These are phyloP conservation scores for Dasypogon diadema DNA, from an alignment of 2,888 invertebrate genomes.

Conservation along the genomic window DNA sequence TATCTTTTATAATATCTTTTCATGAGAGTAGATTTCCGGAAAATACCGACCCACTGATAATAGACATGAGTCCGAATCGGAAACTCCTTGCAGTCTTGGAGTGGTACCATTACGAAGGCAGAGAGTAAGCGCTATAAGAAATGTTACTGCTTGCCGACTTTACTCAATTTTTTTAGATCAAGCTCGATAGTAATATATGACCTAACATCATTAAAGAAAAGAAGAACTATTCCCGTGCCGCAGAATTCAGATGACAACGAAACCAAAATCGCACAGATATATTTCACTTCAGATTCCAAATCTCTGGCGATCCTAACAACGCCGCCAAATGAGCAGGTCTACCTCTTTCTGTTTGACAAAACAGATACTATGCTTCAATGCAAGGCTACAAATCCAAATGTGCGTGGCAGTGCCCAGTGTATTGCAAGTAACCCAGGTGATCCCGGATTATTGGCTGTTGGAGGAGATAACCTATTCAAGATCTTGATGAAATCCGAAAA, in stretches of 20 bases:
- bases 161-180: constrained; percentile 50
- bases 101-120: background rate
- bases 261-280: constrained; percentile 77
- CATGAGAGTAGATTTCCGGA: constrained; percentile 62
- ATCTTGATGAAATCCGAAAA: constrained; percentile 78
- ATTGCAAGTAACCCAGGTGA: constrained; percentile 74
- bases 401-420: constrained; percentile 62
- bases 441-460: constrained; percentile 75
- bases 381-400: constrained; percentile 58
- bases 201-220: constrained; percentile 76
- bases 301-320: constrained; percentile 84
- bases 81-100: constrained; percentile 66
- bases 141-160: background rate
- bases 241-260: constrained; percentile 67
- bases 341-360: constrained; percentile 83
- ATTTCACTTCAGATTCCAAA: constrained; percentile 86
- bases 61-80: constrained; percentile 64
- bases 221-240: constrained; percentile 76
- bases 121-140: background rate
- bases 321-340: constrained; percentile 76
- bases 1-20: background rate
- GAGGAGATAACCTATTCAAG: constrained; percentile 73
- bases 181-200: constrained; percentile 73
- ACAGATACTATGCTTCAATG: constrained; percentile 71
- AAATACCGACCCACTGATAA: constrained; percentile 62